Base-by-base conservation (phyloP, 2,113 vertebrate species). In the Enhydra lutris region DNA sequence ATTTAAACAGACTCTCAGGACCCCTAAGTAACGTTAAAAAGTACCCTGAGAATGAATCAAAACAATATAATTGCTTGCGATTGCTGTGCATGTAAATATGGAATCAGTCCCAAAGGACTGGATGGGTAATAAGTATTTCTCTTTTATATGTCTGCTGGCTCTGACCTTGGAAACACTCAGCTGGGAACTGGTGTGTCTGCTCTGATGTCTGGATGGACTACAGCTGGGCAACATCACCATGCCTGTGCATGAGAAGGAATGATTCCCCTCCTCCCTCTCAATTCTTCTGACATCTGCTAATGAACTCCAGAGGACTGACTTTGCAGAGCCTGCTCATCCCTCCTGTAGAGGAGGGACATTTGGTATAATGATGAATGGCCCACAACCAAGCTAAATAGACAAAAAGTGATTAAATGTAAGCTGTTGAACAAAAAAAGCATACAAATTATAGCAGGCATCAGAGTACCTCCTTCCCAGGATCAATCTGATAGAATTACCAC, bases 381-480 rank as follows among this genome's bases (percentile, higher is more conserved):
- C 20, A 88, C 11, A 81, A 12, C 14, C 18, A 93, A 90, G 36
- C 34, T 76, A 95, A 96, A 81, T 2, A 91, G 67, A 93, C 57
- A 93, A 65, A 89, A 79, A 59, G 17, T 82, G 57, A 94, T 93
- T 88, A 91, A 94, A 91, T 79, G 26, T 39, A 80, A 86, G 45
- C 73, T 57, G 12, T 17, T 92, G 34, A 57, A 84, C 24, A 18
- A 96, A 52, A 45, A 95, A 76, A 79, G 1, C 24, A 63, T 45
- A 29, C 21, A 94, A 78, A 95, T 92, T 67, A 79, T 23, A 79
- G 65, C 14, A 76, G 13, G 52, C 21, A 67, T 80, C 39, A 47
- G 7, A 83, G 26, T n/a, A 80, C 15, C 8, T 52, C 20, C 73
- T 84, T 84, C 67, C 31, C 39, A 73, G 34, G 11, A 61, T 80